Percentiles rank a stretch among this genome's conserved stretches.
Conservation (phyloP, 2,113 vertebrate species). For the Campylomormyrus numenius region DNA sequence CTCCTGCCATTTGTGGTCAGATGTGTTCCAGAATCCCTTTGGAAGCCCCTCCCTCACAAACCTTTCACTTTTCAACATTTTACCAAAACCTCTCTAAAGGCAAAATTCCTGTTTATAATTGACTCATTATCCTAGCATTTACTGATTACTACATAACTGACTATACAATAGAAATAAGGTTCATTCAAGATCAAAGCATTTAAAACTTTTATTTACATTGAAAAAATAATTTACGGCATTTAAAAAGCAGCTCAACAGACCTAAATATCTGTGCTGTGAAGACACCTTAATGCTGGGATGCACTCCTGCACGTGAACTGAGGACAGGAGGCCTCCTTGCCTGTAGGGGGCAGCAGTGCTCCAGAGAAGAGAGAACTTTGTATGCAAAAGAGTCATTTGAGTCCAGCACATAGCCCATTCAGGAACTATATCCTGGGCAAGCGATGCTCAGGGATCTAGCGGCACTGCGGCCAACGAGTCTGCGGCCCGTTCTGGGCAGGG, state of each 20-base stretch:
- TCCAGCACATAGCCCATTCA: not conserved
- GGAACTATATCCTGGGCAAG: conserved; percentile 31
- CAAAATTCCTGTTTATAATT: not conserved
- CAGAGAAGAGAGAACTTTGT: not conserved
- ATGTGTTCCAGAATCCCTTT: too few species aligned
- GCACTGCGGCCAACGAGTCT: conserved; percentile 67
- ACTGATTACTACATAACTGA: not conserved
- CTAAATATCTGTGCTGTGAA: not conserved
- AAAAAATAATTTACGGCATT: not conserved
- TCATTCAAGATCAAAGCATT: not conserved
- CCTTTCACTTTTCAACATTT: not conserved
- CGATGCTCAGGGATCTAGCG: conserved; percentile 72
- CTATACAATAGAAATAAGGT: not conserved
- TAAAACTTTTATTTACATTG: conserved; percentile 9
- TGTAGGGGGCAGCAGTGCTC: not conserved
- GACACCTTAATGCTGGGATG: not conserved
- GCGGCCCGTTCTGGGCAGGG: conserved; percentile 47
- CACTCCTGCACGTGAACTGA: not conserved
- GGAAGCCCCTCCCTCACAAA: not conserved
- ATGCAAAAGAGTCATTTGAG: not conserved
- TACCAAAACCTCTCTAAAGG: not conserved
- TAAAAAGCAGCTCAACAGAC: not conserved
- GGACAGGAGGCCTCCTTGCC: not conserved
- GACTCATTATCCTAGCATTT: not conserved
- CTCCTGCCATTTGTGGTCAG: not conserved